A percentile compares a stretch with the other conserved stretches of the same genome.
Evolutionary conservation across 1,140 invertebrate species (phyloP).

Genomic region (Oryctes rhinoceros): DNA sequence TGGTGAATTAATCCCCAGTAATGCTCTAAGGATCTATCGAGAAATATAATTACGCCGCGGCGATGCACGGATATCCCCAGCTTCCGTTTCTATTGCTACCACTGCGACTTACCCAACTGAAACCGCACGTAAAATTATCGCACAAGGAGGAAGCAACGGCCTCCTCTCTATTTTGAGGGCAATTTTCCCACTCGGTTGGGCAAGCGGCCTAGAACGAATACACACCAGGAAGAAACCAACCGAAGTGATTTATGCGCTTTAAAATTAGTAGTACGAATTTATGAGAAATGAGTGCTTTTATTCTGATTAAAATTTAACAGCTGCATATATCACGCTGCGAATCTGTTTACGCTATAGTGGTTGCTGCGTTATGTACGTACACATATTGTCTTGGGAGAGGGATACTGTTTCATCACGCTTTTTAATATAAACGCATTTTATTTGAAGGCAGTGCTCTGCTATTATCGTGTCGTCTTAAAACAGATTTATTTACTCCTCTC

Average conservation of each 20-base stretch:
- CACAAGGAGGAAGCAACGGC: not conserved
- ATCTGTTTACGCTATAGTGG: constrained; percentile 15
- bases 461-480: not conserved
- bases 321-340: constrained; percentile 12
- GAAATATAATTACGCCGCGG: constrained; percentile 23
- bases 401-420: not conserved
- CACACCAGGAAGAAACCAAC: constrained; percentile 27
- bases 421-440: not conserved
- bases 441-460: not conserved
- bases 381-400: not conserved
- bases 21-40: constrained; percentile 24
- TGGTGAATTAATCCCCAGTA: constrained; percentile 7
- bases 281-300: constrained; percentile 37
- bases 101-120: not conserved
- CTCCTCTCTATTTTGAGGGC: constrained; percentile 2
- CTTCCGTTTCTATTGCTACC: not conserved
- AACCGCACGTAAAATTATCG: constrained; percentile 18
- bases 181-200: not conserved
- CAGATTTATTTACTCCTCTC: not conserved
- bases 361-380: not conserved
- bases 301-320: constrained; percentile 35
- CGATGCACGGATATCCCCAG: constrained; percentile 7
- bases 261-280: constrained; percentile 28
- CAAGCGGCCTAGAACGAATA: not conserved
- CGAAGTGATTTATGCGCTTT: constrained; percentile 18